Evolutionary conservation across 2,797 vertebrate species (phyloP).

Genomic region (Micrastur ruficollis): DNA sequence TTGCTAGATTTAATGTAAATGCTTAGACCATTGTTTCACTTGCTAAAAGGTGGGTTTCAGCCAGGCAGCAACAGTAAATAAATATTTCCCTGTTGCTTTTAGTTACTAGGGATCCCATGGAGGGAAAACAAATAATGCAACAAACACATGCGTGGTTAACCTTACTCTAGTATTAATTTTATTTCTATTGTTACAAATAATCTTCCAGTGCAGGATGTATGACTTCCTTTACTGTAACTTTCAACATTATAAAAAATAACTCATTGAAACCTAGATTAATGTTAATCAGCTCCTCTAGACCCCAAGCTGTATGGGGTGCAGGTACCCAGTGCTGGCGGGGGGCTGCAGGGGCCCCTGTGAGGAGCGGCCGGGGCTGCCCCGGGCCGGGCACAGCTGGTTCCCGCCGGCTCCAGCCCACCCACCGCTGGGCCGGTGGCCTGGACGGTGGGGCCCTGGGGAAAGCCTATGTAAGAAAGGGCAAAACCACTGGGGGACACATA

Average conservation of each 20-base stretch:
- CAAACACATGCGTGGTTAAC: neutral
- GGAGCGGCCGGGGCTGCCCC: fast-evolving
- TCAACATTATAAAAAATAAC: neutral
- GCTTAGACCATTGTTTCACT: neutral
- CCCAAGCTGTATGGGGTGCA: no score
- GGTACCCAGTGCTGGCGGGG: fast-evolving
- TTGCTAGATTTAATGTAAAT: neutral
- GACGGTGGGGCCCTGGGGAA: fast-evolving
- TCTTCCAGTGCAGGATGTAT: neutral
- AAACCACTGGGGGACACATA: neutral
- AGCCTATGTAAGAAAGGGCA: no score
- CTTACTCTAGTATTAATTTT: neutral
- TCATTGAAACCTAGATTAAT: neutral
- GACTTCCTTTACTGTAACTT: neutral
- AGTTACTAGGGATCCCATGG: neutral
- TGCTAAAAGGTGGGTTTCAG: neutral
- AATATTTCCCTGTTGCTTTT: neutral
- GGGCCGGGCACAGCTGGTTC: neutral
- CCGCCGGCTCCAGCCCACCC: fast-evolving
- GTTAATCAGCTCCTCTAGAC: neutral
- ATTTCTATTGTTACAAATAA: neutral
- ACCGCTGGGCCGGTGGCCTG: fast-evolving
- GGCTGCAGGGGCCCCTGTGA: fast-evolving
- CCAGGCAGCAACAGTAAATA: neutral
- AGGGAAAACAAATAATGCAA: neutral